A percentile compares a stretch with the other conserved stretches of the same genome.
phyloP scores from a whole-genome alignment of 2,888 invertebrate species.

The Eurytoma californica region DNA sequence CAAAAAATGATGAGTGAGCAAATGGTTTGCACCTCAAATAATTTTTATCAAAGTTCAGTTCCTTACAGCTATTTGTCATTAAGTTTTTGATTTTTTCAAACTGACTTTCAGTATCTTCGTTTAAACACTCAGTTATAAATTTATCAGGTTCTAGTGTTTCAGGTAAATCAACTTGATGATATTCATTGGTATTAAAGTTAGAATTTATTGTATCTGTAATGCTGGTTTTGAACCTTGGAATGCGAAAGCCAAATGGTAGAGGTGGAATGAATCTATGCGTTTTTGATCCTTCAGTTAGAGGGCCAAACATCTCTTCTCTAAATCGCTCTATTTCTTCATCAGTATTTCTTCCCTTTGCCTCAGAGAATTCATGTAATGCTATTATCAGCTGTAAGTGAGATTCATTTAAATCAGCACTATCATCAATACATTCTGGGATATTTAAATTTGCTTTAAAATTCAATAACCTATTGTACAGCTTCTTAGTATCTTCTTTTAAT shows the following conservation, averaged over 20 bases:
- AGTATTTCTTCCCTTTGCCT: background rate
- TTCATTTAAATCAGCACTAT: slow-evolving; percentile 57
- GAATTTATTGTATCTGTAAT: slow-evolving; percentile 37
- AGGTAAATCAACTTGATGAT: slow-evolving; percentile 34
- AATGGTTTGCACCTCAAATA: slow-evolving; percentile 46
- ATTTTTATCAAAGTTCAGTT: background rate
- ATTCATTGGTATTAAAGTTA: slow-evolving; percentile 3
- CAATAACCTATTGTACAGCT: slow-evolving; percentile 72
- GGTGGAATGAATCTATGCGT: slow-evolving; percentile 63
- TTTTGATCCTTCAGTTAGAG: background rate
- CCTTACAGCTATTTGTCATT: background rate
- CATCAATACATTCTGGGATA: slow-evolving; percentile 59
- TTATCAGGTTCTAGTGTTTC: slow-evolving; percentile 29
- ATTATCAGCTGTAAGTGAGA: slow-evolving; percentile 64
- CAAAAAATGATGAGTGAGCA: slow-evolving; percentile 36
- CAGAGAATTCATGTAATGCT: slow-evolving; percentile 32
- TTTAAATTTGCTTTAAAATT: slow-evolving; percentile 63
- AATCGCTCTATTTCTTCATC: slow-evolving; percentile 55
- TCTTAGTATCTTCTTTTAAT: slow-evolving; percentile 73
- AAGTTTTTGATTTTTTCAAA: slow-evolving; percentile 53
- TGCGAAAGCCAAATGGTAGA: slow-evolving; percentile 59
- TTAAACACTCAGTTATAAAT: slow-evolving; percentile 39
- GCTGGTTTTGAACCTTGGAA: slow-evolving; percentile 36
- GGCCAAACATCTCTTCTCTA: slow-evolving; percentile 64
- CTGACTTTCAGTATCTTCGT: slow-evolving; percentile 43